Conservation (phyloP, 2,113 vertebrate genomes). For the Oryzias celebensis region DNA sequence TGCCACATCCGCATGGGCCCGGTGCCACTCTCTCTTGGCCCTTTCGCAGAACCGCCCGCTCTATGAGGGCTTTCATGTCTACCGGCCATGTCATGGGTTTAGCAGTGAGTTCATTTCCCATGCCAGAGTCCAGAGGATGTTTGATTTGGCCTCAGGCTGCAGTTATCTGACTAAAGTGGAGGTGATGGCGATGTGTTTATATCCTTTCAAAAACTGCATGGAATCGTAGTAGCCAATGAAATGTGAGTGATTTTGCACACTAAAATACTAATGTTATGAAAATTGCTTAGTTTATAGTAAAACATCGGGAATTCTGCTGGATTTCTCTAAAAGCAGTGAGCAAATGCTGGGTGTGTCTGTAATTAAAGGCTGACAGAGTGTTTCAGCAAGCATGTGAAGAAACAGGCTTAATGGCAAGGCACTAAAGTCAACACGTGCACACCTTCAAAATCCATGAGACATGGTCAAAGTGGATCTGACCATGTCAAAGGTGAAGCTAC, state of each 20-base stretch:
- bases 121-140: slow-evolving; percentile 59
- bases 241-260: slow-evolving; percentile 26
- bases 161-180: slow-evolving; percentile 54
- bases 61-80: slow-evolving; percentile 64
- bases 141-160: slow-evolving; percentile 53
- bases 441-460: too few relatives aligned
- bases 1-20: slow-evolving; percentile 43
- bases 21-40: slow-evolving; percentile 32
- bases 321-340: too few relatives aligned
- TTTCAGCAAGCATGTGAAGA: too few relatives aligned
- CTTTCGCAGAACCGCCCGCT: slow-evolving; percentile 22
- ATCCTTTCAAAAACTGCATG: slow-evolving; percentile 36
- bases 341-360: too few relatives aligned
- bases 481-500: too few relatives aligned
- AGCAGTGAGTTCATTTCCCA: slow-evolving; percentile 67
- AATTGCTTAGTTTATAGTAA: slow-evolving; percentile 8
- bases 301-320: not conserved
- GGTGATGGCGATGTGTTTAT: slow-evolving; percentile 61
- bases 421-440: too few relatives aligned
- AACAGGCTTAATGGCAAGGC: too few relatives aligned
- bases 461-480: too few relatives aligned
- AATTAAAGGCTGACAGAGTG: too few relatives aligned
- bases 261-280: slow-evolving; percentile 11
- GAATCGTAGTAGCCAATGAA: slow-evolving; percentile 14
- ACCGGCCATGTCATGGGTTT: slow-evolving; percentile 58